Base-by-base conservation (phyloP, 2,888 invertebrate genomes). In the Clepsis dumicolana region DNA sequence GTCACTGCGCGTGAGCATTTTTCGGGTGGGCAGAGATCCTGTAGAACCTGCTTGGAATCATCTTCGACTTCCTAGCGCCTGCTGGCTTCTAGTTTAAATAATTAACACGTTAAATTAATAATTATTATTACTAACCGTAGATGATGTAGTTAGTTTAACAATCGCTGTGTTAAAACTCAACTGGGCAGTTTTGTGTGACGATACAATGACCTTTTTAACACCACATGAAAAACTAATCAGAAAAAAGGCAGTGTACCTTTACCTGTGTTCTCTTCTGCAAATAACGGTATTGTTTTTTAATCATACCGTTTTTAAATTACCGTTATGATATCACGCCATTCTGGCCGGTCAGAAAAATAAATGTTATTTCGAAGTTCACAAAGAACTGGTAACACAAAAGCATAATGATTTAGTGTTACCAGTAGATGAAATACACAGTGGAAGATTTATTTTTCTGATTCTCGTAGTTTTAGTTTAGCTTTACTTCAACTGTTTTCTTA, bases 1-100 rank as follows among this genome's bases (percentile, higher is more conserved):
- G 52, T 52, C 52, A 52, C 52, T 52, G 52, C 1, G 12, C 1
- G 8, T n/a, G 7, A n/a, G 16, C 21, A 52, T 3, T 14, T 7
- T 12, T 18, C 18, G 7, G 56, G 32, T 56, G 7, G 56, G 32
- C 16, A 12, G 35, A 48, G 32, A 12, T 10, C 21, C 12, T 18
- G 0, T 44, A 44, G 18, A 14, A 32, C 54, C 54, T 32, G 54
- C 54, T 56, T 56, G 18, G n/a, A 56, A 10, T 21, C 1, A n/a
- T 56, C 56, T 56, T 21, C 48, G 21, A 21, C 21, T 48, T 21
- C 41, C 56, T 56, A 56, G 35, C 56, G 56, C 5, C 21, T n/a
- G 35, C 41, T 44, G 16, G 41, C 56, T 56, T 56, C 21, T 21
- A 56, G 56, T 35, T 12, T 25, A 14, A 7, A 29, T 53, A 16